Evolutionary conservation across 2,888 invertebrate species (phyloP), one percentile per base, ranked within the genome.

Genomic region (Siphonodentalium dalli): DNA sequence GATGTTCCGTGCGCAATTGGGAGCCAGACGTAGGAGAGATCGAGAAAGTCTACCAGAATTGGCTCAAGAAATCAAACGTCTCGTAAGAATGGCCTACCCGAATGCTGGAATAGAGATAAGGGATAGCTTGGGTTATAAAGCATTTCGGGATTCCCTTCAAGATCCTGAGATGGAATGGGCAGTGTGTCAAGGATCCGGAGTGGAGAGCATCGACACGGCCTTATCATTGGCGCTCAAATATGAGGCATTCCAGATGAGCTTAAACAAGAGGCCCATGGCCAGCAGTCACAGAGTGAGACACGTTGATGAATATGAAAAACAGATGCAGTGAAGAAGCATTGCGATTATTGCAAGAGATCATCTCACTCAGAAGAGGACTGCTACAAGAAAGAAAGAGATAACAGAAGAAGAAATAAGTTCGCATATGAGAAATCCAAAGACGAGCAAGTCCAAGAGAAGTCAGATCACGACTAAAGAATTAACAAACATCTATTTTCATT

Each of bases 111-210:
- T 28, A 3, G 38, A 28, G n/a, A 29, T 46, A 2, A 11, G 38
- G 13, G 1, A n/a, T 1, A 15, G 35, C 2, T 24, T 46, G 21
- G 20, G 28, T 8, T 3, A 20, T 13, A 29, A 46, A 21, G 35
- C 37, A 5, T 46, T 46, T 27, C 18, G 21, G 21, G 37, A 46
- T 37, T 35, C 38, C 28, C 29, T 46, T 15, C 9, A 11, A 18
- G 38, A 46, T 31, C 27, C 29, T 27, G 46, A 46, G 9, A 46
- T 46, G 29, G 46, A 46, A 37, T 38, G 46, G 46, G 27, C 35
- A 21, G 45, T 45, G 37, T 37, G 38, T 38, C 46, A 46, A 23
- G 46, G 35, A 24, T n/a, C n/a, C n/a, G 38, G 38, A n/a, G 18
- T 38, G 9, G 27, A 27, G n/a, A 27, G 21, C 13, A 38, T 46